phyloP scores from a whole-genome alignment of 1,140 invertebrate species.

The Listronotus bonariensis region DNA sequence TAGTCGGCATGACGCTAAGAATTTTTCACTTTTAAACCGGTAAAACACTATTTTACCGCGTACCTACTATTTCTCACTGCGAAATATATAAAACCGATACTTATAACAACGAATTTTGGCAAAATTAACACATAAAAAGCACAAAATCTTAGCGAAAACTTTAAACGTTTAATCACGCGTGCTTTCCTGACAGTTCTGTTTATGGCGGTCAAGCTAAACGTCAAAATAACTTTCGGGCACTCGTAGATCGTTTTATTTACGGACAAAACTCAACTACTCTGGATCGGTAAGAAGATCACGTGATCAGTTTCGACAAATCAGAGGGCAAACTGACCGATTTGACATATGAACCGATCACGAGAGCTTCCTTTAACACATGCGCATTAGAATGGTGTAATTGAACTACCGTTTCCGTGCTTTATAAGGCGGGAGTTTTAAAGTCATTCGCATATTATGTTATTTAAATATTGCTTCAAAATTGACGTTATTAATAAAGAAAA shows the following conservation, averaged over 20 bases:
- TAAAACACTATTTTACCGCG: constrained; percentile 14
- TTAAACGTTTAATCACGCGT: constrained; percentile 39
- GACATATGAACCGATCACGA: no score
- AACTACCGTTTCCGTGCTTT: no score
- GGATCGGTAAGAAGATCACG: no score
- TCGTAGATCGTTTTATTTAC: not conserved
- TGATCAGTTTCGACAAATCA: no score
- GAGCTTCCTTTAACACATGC: no score
- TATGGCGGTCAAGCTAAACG: constrained; percentile 45
- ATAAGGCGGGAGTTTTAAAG: no score
- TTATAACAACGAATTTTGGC: not conserved
- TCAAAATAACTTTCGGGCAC: constrained; percentile 12
- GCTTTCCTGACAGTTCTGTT: constrained; percentile 44
- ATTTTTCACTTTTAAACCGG: constrained; percentile 4
- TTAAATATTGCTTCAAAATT: no score
- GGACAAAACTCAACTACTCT: not conserved
- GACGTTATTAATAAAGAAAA: no score
- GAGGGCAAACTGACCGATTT: no score
- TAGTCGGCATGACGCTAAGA: constrained; percentile 23
- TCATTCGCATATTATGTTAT: no score
- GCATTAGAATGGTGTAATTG: no score
- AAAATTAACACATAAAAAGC: constrained; percentile 21
- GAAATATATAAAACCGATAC: not conserved
- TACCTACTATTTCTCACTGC: not conserved
- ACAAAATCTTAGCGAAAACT: constrained; percentile 13